A percentile compares a stretch with the other conserved stretches of the same genome.
These are phyloP conservation scores for Phalanger gymnotis DNA, from an alignment of 2,797 vertebrate species.

Conservation along the genomic window DNA sequence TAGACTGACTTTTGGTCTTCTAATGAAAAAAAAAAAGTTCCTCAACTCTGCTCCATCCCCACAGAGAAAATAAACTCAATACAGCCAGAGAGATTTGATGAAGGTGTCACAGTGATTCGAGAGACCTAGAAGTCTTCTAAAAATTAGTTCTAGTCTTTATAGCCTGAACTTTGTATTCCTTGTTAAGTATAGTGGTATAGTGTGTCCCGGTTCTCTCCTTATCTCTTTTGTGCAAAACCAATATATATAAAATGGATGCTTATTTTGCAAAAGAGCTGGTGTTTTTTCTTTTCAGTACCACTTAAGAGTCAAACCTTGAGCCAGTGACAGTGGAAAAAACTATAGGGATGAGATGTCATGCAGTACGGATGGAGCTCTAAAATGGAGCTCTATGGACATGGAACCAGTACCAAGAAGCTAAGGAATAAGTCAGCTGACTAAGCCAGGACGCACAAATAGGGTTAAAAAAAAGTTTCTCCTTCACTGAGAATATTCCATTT, in stretches of 20 bases:
- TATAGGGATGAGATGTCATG: neutral
- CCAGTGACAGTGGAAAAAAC: neutral
- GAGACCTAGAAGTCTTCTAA: neutral
- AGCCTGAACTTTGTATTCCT: neutral
- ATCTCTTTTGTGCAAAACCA: slow-evolving; percentile 1
- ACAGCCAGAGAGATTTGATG: neutral
- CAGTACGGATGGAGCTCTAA: slow-evolving; percentile 34
- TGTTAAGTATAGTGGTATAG: neutral
- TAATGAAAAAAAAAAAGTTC: neutral
- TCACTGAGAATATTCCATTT: neutral
- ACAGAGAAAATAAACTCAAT: neutral
- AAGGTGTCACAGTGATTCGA: neutral
- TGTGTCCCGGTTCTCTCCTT: neutral
- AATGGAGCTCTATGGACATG: neutral
- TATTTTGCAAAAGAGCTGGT: neutral
- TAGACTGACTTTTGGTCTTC: neutral
- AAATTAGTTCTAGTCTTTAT: neutral
- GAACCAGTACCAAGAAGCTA: neutral
- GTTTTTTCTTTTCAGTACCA: slow-evolving; percentile 51
- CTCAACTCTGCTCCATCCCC: neutral
- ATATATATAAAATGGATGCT: neutral
- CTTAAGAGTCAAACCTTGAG: slow-evolving; percentile 20
- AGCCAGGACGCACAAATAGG: neutral
- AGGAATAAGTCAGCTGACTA: neutral
- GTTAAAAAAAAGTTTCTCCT: neutral